A percentile compares a stretch with the other conserved stretches of the same genome.
These are phyloP conservation scores for Tenebrosternarchus preto DNA, from an alignment of 2,113 vertebrate genomes.

Conservation along the genomic window DNA sequence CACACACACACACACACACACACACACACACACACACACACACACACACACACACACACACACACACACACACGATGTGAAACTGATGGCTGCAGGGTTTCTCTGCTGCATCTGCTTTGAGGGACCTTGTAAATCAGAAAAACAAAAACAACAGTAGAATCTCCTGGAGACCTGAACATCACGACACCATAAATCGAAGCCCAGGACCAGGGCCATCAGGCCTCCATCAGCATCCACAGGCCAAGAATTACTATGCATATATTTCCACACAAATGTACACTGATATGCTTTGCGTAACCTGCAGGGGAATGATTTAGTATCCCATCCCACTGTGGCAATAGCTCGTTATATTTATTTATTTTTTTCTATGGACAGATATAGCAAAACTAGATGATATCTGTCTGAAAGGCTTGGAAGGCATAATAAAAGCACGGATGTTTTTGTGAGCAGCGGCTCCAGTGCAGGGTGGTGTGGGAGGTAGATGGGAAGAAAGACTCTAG, in stretches of 20 bases:
- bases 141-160: conserved; percentile 51
- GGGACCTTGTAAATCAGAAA: conserved; percentile 54
- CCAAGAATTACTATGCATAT: neutral
- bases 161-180: conserved; percentile 27
- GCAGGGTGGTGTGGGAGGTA: conserved; percentile 16
- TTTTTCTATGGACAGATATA: neutral
- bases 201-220: conserved; percentile 11
- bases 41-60: no score
- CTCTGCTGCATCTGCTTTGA: conserved; percentile 63
- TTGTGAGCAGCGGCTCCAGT: conserved; percentile 22
- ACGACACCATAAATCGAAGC: conserved; percentile 34
- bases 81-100: conserved; percentile 61
- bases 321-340: conserved; percentile 2
- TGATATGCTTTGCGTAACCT: conserved; percentile 1
- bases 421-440: conserved; percentile 26
- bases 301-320: conserved; percentile 17
- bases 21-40: no score
- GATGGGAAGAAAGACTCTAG: conserved; percentile 33
- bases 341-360: neutral
- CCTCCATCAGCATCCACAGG: neutral
- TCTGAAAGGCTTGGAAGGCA: conserved; percentile 20
- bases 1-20: no score
- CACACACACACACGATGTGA: conserved; percentile 39
- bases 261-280: neutral
- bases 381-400: conserved; percentile 36